phyloP scores from a whole-genome alignment of 2,888 invertebrate species.

The Nomada fucata region DNA sequence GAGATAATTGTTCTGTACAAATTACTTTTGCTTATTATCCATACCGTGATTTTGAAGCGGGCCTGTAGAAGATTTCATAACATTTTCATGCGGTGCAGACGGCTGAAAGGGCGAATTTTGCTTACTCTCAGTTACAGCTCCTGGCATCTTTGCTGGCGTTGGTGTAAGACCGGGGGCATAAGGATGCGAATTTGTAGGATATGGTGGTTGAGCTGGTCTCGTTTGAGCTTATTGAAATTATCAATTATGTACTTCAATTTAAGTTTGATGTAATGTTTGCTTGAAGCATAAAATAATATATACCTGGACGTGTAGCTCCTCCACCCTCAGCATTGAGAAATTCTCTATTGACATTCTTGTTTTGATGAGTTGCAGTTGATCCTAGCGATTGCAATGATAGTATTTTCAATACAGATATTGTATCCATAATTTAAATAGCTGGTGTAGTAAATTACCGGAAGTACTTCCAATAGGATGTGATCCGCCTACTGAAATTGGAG shows the following conservation, averaged over 20 bases:
- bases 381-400: slow-evolving; percentile 12
- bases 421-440: background rate
- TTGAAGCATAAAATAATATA: slow-evolving; percentile 29
- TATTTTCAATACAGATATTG: too few relatives aligned
- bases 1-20: background rate
- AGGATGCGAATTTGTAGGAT: background rate
- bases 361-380: slow-evolving; percentile 8
- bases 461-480: background rate
- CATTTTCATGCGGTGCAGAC: slow-evolving; percentile 35
- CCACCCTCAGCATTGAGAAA: slow-evolving; percentile 67
- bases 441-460: slow-evolving; percentile 11
- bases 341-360: slow-evolving; percentile 52
- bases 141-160: background rate
- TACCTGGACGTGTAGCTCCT: slow-evolving; percentile 65
- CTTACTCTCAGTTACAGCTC: slow-evolving; percentile 39
- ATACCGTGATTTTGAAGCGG: slow-evolving; percentile 43
- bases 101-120: slow-evolving; percentile 40
- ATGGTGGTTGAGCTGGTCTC: slow-evolving; percentile 12
- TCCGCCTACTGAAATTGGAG: background rate
- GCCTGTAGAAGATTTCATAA: slow-evolving; percentile 20
- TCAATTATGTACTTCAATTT: background rate
- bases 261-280: background rate
- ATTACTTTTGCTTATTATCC: background rate
- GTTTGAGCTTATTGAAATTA: slow-evolving; percentile 31
- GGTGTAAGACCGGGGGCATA: background rate